Evolutionary conservation across 2,797 vertebrate genomes (phyloP).

Genomic region (Pelochelys cantorii): DNA sequence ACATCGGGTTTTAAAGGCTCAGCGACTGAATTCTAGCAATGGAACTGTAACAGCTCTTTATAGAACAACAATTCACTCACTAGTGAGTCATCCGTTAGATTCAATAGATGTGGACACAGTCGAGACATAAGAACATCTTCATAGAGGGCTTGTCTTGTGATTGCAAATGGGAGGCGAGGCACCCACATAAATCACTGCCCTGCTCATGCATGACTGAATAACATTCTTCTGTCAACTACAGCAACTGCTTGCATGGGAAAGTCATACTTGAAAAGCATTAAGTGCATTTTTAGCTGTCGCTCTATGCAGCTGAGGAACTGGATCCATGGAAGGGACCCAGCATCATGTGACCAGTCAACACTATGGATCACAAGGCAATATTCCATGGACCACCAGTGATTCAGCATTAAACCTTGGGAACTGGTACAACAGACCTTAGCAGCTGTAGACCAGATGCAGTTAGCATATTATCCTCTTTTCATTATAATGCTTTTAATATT

Average conservation of each 20-base stretch:
- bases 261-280: neutral
- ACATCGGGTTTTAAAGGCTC: rapidly evolving
- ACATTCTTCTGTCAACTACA: neutral
- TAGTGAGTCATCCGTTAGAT: neutral
- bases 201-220: rapidly evolving
- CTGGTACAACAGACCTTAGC: neutral
- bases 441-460: constrained; percentile 37
- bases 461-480: constrained; percentile 25
- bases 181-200: neutral
- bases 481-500: constrained; percentile 25
- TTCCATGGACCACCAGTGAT: neutral
- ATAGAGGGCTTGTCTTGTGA: neutral
- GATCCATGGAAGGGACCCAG: neutral
- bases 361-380: constrained; percentile 33
- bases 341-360: neutral
- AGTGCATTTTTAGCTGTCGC: neutral
- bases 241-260: neutral
- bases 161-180: neutral
- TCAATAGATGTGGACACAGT: neutral
- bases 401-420: constrained; percentile 2
- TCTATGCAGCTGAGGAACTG: neutral
- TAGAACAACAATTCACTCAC: neutral
- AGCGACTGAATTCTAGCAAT: rapidly evolving
- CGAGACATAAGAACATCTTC: neutral
- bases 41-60: neutral